These are phyloP conservation scores for Agrochola macilenta DNA, from an alignment of 2,888 invertebrate genomes.

Conservation along the genomic window DNA sequence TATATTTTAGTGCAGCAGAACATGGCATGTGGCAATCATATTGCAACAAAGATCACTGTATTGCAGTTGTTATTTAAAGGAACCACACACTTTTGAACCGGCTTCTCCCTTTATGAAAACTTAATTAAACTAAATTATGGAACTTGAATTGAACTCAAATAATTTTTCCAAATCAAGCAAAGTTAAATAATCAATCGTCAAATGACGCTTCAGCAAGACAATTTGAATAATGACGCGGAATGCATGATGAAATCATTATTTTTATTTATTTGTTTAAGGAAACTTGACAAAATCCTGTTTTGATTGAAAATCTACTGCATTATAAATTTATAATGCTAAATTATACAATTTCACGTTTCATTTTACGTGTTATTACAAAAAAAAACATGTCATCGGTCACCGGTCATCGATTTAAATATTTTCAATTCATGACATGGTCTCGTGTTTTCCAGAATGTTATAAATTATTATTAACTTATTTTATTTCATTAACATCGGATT, in stretches of 20 bases:
- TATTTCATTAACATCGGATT: not conserved
- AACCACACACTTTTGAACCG: not conserved
- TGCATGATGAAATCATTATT: not conserved
- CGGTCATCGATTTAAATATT: constrained; percentile 15
- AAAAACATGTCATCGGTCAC: not conserved
- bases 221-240: not conserved
- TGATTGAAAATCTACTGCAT: not conserved
- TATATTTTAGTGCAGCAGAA: constrained; percentile 5
- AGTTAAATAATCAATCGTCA: not conserved
- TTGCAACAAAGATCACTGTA: too few relatives aligned
- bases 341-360: not conserved
- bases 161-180: not conserved
- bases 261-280: not conserved
- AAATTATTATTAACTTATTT: constrained; percentile 13
- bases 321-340: not conserved
- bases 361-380: not conserved
- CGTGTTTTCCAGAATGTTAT: constrained; percentile 35
- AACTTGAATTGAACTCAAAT: not conserved
- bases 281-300: constrained; percentile 7
- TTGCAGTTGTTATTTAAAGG: not conserved
- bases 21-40: not conserved
- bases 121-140: not conserved
- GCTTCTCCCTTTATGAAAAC: too few relatives aligned
- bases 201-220: not conserved
- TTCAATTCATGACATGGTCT: not conserved